phyloP scores from a whole-genome alignment of 2,888 invertebrate genomes.

The Margaritifera margaritifera region DNA sequence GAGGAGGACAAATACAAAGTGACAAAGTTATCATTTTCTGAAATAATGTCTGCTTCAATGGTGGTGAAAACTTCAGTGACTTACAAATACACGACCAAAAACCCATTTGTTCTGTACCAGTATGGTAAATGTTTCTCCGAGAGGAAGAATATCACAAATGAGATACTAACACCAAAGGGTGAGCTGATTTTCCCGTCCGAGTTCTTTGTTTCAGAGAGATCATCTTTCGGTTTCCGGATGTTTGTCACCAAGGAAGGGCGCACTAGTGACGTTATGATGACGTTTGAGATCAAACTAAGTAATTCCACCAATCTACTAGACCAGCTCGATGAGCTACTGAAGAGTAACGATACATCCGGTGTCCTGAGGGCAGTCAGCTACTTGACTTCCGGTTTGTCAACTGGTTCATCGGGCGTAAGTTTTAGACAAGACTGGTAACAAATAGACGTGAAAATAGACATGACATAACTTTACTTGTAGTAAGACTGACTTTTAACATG shows the following conservation, averaged over 20 bases:
- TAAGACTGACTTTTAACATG: no score
- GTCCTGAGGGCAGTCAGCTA: slow-evolving; percentile 41
- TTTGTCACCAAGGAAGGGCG: slow-evolving; percentile 54
- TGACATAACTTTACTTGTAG: no score
- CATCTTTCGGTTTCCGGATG: slow-evolving; percentile 55
- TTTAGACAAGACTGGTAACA: neutral
- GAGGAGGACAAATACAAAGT: slow-evolving; percentile 35
- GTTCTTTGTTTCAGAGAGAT: slow-evolving; percentile 44
- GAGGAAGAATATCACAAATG: slow-evolving; percentile 29
- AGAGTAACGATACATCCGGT: slow-evolving; percentile 40
- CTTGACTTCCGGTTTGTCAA: slow-evolving; percentile 8
- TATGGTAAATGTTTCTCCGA: slow-evolving; percentile 48
- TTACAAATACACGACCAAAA: slow-evolving; percentile 47
- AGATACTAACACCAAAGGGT: slow-evolving; percentile 46
- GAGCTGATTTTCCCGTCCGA: slow-evolving; percentile 55
- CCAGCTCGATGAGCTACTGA: slow-evolving; percentile 38
- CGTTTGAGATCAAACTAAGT: slow-evolving; percentile 41
- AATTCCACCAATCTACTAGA: slow-evolving; percentile 37
- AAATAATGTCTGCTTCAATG: slow-evolving; percentile 33
- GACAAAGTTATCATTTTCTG: slow-evolving; percentile 16
- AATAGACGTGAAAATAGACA: no score
- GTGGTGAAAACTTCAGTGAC: slow-evolving; percentile 46
- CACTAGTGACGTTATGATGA: slow-evolving; percentile 29
- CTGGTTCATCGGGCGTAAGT: neutral
- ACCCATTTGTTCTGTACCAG: slow-evolving; percentile 54